Conservation (phyloP, 2,797 vertebrate species). For the Peromyscus nudipes region DNA sequence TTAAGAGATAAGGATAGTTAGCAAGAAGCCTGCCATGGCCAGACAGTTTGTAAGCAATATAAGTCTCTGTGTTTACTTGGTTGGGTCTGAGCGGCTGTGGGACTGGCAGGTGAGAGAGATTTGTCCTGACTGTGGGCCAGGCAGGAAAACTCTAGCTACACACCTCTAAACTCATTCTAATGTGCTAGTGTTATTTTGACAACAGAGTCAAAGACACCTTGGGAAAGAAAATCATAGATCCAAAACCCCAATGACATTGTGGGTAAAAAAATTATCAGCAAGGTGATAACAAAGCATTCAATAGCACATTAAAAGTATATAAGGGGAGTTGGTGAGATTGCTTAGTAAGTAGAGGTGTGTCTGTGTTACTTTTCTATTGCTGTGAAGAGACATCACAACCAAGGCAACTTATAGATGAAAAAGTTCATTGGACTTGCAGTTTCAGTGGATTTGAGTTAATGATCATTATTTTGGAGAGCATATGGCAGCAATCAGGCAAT, state of each 20-base stretch:
- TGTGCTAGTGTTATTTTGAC: background rate
- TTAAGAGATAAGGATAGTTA: too few species aligned
- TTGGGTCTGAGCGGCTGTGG: too few species aligned
- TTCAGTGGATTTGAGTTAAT: background rate
- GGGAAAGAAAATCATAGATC: background rate
- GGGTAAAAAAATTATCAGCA: background rate
- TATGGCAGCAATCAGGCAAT: background rate
- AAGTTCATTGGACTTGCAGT: background rate
- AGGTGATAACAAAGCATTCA: background rate
- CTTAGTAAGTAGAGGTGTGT: too few species aligned
- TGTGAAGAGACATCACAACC: background rate
- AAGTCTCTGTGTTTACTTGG: too few species aligned
- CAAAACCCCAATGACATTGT: background rate
- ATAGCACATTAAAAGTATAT: background rate
- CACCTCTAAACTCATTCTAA: background rate
- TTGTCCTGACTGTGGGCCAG: too few species aligned
- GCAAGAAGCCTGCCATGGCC: too few species aligned
- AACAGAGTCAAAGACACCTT: background rate
- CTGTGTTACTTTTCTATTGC: too few species aligned
- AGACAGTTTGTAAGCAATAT: too few species aligned
- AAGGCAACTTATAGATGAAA: background rate
- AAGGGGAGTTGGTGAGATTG: background rate
- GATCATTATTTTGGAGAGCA: background rate
- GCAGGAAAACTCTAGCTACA: too few species aligned
- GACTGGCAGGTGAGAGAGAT: too few species aligned